phyloP scores from a whole-genome alignment of 2,113 vertebrate species.

The Actenoides lindsayi region DNA sequence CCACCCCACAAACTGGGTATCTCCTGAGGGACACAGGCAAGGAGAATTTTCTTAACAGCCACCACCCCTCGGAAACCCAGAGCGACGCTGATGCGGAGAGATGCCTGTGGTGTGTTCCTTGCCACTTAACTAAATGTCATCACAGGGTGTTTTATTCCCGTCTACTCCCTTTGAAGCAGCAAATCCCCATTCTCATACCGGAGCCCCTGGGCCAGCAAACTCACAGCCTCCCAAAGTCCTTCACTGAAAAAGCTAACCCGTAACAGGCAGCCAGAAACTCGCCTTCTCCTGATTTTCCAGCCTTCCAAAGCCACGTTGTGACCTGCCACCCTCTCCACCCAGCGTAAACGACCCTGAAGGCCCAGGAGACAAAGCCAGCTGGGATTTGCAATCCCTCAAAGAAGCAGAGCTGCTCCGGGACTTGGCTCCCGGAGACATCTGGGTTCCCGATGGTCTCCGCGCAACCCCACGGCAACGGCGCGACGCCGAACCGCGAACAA shows the following conservation, averaged over 20 bases:
- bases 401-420: neutral
- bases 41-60: neutral
- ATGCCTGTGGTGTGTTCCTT: neutral
- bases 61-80: neutral
- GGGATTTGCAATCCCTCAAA: neutral
- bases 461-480: neutral
- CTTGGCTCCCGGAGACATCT: neutral
- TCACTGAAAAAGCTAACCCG: fast-evolving
- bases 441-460: neutral
- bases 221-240: neutral
- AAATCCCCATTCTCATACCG: neutral
- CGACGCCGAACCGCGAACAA: neutral
- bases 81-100: neutral
- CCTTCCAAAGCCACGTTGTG: neutral
- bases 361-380: neutral
- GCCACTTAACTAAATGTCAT: neutral
- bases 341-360: fast-evolving
- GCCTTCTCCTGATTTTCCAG: neutral
- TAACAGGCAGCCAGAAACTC: neutral
- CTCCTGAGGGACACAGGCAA: neutral
- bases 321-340: neutral
- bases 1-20: too few species aligned
- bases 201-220: neutral
- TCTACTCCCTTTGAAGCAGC: neutral
- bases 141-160: neutral